phyloP scores from a whole-genome alignment of 2,797 vertebrate species.

The Synaphobranchus kaupii region DNA sequence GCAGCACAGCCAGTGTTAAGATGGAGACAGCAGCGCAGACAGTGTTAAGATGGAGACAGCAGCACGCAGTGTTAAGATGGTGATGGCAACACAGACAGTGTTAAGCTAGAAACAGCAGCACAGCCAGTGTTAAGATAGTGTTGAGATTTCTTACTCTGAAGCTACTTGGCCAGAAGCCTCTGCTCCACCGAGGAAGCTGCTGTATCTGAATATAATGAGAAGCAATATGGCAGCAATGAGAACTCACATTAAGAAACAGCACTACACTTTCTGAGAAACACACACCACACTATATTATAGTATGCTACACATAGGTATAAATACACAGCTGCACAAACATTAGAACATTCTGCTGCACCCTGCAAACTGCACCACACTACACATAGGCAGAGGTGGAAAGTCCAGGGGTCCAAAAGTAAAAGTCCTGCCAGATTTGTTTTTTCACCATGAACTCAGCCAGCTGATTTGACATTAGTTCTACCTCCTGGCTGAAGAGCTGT shows the following conservation, averaged over 20 bases:
- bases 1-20: no score
- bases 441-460: no score
- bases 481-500: no score
- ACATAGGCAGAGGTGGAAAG: no score
- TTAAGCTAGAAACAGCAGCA: neutral
- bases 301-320: neutral
- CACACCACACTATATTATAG: neutral
- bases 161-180: constrained; percentile 76
- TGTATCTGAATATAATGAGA: constrained; percentile 55
- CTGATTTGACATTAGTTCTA: no score
- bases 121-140: neutral
- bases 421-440: no score
- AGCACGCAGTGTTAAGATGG: no score
- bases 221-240: neutral
- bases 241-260: neutral
- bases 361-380: neutral
- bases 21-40: no score
- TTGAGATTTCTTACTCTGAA: constrained; percentile 79
- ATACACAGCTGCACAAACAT: neutral
- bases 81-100: no score
- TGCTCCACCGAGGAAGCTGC: constrained; percentile 90
- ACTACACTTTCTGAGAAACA: neutral
- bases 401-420: no score
- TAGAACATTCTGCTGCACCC: no score
- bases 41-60: no score